Evolutionary conservation across 1,140 invertebrate genomes (phyloP).

Genomic region (Calycopis cecrops): DNA sequence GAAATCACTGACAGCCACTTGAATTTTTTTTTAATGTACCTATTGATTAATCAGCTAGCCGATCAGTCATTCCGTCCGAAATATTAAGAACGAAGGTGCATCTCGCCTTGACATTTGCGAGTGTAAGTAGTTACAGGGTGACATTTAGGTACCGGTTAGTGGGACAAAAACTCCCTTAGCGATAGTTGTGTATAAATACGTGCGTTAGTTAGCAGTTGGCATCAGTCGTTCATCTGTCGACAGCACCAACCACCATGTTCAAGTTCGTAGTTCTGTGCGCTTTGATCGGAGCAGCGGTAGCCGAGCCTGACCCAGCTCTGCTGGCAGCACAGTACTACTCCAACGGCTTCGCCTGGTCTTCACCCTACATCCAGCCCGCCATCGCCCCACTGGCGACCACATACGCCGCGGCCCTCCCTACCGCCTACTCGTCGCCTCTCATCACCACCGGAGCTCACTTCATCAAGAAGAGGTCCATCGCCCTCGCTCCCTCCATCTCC

Average conservation of each 20-base stretch:
- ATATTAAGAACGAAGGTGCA: not conserved
- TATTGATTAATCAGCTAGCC: too few species aligned
- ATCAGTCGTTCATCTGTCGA: constrained; percentile 1
- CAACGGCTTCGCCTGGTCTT: not conserved
- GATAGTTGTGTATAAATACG: constrained; percentile 6
- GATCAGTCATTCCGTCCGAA: too few species aligned
- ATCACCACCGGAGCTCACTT: not conserved
- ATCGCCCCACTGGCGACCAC: not conserved
- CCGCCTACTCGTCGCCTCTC: not conserved
- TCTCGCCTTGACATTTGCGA: too few species aligned
- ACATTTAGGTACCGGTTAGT: not conserved
- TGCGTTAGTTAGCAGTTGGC: not conserved
- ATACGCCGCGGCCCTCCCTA: not conserved
- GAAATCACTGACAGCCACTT: too few species aligned
- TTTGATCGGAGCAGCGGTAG: constrained; percentile 2
- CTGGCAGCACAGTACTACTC: not conserved
- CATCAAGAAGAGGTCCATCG: not conserved
- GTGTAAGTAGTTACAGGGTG: not conserved
- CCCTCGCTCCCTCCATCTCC: not conserved
- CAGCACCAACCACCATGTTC: not conserved
- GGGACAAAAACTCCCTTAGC: not conserved
- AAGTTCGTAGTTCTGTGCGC: not conserved
- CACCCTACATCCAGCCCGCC: not conserved
- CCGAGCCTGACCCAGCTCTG: not conserved
- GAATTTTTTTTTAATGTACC: too few species aligned